Evolutionary conservation across 2,888 invertebrate genomes (phyloP).

Genomic region (Pecten maximus): DNA sequence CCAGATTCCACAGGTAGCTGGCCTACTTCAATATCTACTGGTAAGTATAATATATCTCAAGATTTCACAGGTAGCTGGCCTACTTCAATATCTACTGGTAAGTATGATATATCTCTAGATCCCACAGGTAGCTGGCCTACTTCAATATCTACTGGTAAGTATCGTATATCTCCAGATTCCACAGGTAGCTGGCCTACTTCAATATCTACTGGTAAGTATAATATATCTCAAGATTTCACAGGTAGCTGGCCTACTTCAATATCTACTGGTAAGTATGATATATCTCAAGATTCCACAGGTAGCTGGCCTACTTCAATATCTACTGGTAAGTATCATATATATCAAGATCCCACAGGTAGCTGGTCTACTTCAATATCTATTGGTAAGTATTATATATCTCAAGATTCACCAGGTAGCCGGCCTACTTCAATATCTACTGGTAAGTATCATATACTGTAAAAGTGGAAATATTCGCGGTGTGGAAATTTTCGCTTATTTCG

Average conservation of each 20-base stretch:
- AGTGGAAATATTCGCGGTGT: too few relatives aligned
- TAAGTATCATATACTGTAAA: slow-evolving; percentile 90
- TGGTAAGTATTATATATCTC: slow-evolving; percentile 91
- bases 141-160: slow-evolving; percentile 92
- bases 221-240: slow-evolving; percentile 94
- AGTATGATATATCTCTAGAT: slow-evolving; percentile 91
- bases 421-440: slow-evolving; percentile 92
- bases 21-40: slow-evolving; percentile 92
- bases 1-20: slow-evolving; percentile 92
- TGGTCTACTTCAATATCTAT: slow-evolving; percentile 92
- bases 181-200: slow-evolving; percentile 92
- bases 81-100: slow-evolving; percentile 93
- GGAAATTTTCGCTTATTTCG: too few relatives aligned
- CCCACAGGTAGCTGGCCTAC: slow-evolving; percentile 91
- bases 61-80: slow-evolving; percentile 92
- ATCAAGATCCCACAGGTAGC: slow-evolving; percentile 93
- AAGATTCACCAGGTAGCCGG: slow-evolving; percentile 94
- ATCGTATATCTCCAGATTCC: slow-evolving; percentile 93
- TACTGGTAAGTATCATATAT: slow-evolving; percentile 91
- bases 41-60: slow-evolving; percentile 91
- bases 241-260: slow-evolving; percentile 92
- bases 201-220: slow-evolving; percentile 90
- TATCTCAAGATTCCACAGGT: slow-evolving; percentile 94
- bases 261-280: slow-evolving; percentile 90
- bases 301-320: slow-evolving; percentile 92